Evolutionary conservation across 2,797 vertebrate genomes (phyloP), one percentile per base, ranked within the genome.

Genomic region (Girardinus metallicus): DNA sequence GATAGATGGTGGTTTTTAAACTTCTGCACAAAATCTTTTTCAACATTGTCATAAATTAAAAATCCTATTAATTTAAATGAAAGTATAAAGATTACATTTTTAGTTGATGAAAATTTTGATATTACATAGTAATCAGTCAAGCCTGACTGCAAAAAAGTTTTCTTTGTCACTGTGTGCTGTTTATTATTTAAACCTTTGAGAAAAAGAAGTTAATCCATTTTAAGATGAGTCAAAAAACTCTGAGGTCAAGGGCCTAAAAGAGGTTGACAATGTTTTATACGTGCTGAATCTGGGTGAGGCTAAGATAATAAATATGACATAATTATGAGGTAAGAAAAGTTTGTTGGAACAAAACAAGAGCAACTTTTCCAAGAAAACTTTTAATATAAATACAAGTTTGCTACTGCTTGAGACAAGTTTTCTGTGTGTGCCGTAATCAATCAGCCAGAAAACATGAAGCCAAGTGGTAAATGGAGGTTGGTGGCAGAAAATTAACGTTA

Each of bases 331-430:
- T 5, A 57, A 64, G 23, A 72, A 72, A 71, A 18, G 9, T 39
- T 12, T 76, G 3, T 57, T 15, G 55, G 71, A n/a, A 21, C 12
- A 29, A 81, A 75, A 53, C n/a, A 41, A 5, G 4, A 66, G 3
- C 11, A 73, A 23, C n/a, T 60, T 43, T 16, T 72, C 71, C 43
- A 39, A 29, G 23, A 4, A 77, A 82, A 64, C 74, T 39, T 81
- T 85, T 78, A 71, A 90, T 89, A 76, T 78, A n/a, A n/a, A n/a
- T n/a, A 79, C 72, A 73, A 10, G 57, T 62, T 77, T 72, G 18
- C 66, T 78, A 47, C 44, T 31, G 21, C 53, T 79, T 43, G 31
- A 83, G 31, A 73, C 2, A 21, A n/a, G 36, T 41, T 53, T 15
- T 81, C 26, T 81, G 68, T 51, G 41, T 73, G 44, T 71, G 72